Conservation (phyloP, 2,888 invertebrate genomes). For the Dolichopus griseipennis region DNA sequence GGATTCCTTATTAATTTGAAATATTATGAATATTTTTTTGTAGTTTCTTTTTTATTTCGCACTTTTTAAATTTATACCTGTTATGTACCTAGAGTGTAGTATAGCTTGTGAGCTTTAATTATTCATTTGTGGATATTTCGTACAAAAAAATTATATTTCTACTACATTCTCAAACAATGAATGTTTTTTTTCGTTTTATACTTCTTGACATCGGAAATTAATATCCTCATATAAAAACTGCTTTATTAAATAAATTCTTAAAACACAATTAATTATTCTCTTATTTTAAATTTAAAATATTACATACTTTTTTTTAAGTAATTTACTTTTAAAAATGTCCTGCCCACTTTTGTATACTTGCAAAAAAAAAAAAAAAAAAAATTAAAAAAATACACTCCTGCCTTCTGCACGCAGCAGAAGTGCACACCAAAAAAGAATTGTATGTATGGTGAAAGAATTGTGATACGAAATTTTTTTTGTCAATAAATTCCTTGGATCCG, state of each 20-base stretch:
- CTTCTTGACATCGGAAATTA: background rate
- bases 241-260: background rate
- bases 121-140: slow-evolving; percentile 5
- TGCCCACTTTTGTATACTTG: slow-evolving; percentile 18
- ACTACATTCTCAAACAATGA: background rate
- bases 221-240: background rate
- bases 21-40: background rate
- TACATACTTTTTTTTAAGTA: background rate
- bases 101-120: slow-evolving; percentile 2
- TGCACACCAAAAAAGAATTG: slow-evolving; percentile 3
- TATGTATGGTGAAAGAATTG: slow-evolving; percentile 1
- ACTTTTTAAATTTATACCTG: background rate
- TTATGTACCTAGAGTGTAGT: background rate
- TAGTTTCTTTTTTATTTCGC: background rate
- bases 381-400: background rate
- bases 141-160: background rate
- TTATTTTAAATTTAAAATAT: background rate
- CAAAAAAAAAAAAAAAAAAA: slow-evolving; percentile 9
- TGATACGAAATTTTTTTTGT: slow-evolving; percentile 8
- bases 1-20: background rate
- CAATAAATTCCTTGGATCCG: slow-evolving; percentile 10
- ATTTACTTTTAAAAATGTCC: slow-evolving; percentile 15
- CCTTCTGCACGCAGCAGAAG: background rate
- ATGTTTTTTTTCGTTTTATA: background rate
- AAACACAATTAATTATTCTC: background rate